Conservation (phyloP, 1,140 invertebrate genomes). For the Ostrea edulis region DNA sequence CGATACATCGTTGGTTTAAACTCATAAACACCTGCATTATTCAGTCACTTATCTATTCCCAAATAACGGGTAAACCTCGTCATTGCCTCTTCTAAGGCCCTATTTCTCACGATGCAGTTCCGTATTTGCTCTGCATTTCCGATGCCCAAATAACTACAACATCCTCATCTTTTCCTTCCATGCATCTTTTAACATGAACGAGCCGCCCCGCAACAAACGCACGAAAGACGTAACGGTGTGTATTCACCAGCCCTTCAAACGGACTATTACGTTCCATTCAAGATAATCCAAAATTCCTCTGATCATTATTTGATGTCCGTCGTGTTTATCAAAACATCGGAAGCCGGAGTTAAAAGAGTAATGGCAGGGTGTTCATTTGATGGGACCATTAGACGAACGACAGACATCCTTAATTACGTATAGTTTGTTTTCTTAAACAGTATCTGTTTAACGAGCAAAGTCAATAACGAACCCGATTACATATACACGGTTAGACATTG, state of each 20-base stretch:
- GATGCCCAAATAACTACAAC: not conserved
- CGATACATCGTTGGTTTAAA: not conserved
- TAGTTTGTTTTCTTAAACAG: not conserved
- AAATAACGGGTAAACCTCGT: not conserved
- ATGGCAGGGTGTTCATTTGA: constrained; percentile 8
- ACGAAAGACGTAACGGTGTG: not conserved
- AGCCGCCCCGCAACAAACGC: constrained; percentile 5
- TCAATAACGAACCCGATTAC: not conserved
- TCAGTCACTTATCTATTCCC: not conserved
- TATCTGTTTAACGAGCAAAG: not conserved
- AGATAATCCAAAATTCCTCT: constrained; percentile 6
- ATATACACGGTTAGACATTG: too few relatives aligned
- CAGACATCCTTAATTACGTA: constrained; percentile 15
- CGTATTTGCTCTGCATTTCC: not conserved
- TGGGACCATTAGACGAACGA: constrained; percentile 2
- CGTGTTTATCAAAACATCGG: constrained; percentile 27
- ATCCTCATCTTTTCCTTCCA: not conserved
- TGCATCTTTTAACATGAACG: not conserved
- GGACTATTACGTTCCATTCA: not conserved
- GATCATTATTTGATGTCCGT: not conserved
- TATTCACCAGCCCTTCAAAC: not conserved
- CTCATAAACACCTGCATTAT: not conserved
- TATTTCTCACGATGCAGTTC: not conserved
- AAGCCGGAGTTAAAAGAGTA: not conserved
- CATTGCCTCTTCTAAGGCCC: not conserved